Conservation (phyloP, 1,140 invertebrate species). For the Ceratitis capitata region DNA sequence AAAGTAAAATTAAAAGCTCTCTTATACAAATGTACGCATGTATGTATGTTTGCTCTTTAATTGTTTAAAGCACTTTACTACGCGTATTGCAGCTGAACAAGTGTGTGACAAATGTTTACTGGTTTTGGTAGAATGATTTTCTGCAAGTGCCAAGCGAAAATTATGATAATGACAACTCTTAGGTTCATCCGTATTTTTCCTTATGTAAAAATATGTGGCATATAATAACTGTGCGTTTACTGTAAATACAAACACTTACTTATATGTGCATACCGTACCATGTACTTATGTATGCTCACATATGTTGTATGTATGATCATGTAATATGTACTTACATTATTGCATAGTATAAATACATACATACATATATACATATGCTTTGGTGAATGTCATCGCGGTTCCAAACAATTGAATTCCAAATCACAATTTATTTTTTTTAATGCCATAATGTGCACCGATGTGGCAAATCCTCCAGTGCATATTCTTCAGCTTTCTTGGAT, state of each 20-base stretch:
- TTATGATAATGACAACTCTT: background rate
- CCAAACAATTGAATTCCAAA: slow-evolving; percentile 47
- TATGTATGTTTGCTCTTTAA: too few species aligned
- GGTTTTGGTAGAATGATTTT: slow-evolving; percentile 36
- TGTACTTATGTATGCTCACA: too few species aligned
- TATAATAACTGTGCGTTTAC: too few species aligned
- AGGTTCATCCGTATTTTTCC: too few species aligned
- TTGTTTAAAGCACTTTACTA: too few species aligned
- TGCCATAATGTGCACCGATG: slow-evolving; percentile 22
- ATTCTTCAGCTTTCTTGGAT: background rate
- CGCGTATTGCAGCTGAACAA: too few species aligned
- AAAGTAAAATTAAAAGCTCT: too few species aligned
- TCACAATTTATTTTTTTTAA: slow-evolving; percentile 60
- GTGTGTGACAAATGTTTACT: background rate
- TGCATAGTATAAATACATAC: too few species aligned
- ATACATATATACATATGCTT: background rate
- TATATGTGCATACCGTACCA: background rate
- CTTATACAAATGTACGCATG: too few species aligned
- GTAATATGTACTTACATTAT: too few species aligned
- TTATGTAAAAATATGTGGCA: too few species aligned
- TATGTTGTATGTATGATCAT: too few species aligned
- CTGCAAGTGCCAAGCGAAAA: background rate
- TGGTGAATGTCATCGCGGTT: background rate
- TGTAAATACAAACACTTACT: background rate
- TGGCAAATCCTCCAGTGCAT: background rate